Evolutionary conservation across 2,888 invertebrate genomes (phyloP).

Genomic region (Leptothorax acervorum): DNA sequence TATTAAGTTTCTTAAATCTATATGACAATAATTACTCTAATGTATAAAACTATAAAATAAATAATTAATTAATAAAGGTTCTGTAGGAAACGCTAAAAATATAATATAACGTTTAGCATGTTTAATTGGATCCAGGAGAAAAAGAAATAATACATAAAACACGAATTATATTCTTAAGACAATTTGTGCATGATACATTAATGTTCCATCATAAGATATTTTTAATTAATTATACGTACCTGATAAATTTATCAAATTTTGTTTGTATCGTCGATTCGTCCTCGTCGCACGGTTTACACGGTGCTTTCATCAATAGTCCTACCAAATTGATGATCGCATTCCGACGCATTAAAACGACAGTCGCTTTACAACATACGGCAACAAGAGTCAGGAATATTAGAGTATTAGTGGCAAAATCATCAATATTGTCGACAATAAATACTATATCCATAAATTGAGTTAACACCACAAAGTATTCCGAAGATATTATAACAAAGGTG

Average conservation of each 20-base stretch:
- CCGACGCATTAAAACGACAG: constrained; percentile 6
- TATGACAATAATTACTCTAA: too few species aligned
- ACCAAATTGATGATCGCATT: background rate
- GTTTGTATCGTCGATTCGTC: constrained; percentile 13
- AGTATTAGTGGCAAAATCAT: constrained; percentile 30
- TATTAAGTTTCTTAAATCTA: background rate
- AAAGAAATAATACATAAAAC: too few species aligned
- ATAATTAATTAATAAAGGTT: too few species aligned
- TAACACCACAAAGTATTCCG: background rate
- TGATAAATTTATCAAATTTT: constrained; percentile 26
- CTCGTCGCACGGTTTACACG: background rate
- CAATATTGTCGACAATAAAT: constrained; percentile 32
- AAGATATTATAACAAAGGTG: background rate
- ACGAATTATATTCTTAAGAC: background rate
- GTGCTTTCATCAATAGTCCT: background rate
- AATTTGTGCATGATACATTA: background rate
- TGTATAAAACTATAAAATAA: too few species aligned
- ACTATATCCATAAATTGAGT: constrained; percentile 38
- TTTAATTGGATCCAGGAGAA: too few species aligned
- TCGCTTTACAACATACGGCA: constrained; percentile 32
- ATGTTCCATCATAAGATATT: background rate
- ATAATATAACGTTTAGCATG: too few species aligned
- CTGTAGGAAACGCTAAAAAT: too few species aligned
- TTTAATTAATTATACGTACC: background rate
- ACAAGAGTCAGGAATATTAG: constrained; percentile 18